phyloP scores from a whole-genome alignment of 2,113 vertebrate genomes.

The Sardina pilchardus region DNA sequence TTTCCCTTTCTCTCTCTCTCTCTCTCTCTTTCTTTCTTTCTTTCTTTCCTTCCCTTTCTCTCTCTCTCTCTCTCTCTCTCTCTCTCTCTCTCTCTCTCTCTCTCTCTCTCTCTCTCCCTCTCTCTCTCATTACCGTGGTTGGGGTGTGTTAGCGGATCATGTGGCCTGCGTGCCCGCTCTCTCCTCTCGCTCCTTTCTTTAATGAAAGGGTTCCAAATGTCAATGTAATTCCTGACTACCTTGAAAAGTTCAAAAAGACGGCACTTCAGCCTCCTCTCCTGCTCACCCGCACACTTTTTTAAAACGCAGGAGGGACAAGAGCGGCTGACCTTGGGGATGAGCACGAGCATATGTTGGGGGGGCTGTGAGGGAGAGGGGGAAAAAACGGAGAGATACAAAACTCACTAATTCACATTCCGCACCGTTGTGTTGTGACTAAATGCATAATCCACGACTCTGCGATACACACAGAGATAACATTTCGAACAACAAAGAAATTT shows the following conservation, averaged over 20 bases:
- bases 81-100: constrained; percentile 10
- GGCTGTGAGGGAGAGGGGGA: not conserved
- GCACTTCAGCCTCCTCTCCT: constrained; percentile 20
- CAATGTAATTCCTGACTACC: constrained; percentile 54
- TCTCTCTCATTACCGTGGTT: constrained; percentile 45
- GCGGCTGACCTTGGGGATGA: constrained; percentile 18
- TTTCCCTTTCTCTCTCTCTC: not conserved
- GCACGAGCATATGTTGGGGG: not conserved
- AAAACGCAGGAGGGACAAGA: constrained; percentile 26
- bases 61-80: constrained; percentile 17
- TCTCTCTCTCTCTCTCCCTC: not conserved
- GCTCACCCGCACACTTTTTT: constrained; percentile 37
- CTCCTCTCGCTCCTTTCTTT: constrained; percentile 36
- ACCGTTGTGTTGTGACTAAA: not conserved
- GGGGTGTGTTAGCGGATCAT: constrained; percentile 10
- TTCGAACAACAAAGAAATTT: not conserved
- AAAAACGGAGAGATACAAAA: not conserved
- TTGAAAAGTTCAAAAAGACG: constrained; percentile 56
- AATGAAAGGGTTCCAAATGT: constrained; percentile 62
- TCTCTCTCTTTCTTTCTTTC: constrained; percentile 25
- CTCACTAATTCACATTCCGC: not conserved
- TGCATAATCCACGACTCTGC: not conserved
- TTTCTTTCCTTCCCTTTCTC: not conserved
- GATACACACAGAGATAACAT: not conserved
- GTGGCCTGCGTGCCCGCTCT: constrained; percentile 25